A percentile compares a stretch with the other conserved stretches of the same genome.
Conservation (phyloP, 2,888 invertebrate genomes). For the Piscicola geometra region DNA sequence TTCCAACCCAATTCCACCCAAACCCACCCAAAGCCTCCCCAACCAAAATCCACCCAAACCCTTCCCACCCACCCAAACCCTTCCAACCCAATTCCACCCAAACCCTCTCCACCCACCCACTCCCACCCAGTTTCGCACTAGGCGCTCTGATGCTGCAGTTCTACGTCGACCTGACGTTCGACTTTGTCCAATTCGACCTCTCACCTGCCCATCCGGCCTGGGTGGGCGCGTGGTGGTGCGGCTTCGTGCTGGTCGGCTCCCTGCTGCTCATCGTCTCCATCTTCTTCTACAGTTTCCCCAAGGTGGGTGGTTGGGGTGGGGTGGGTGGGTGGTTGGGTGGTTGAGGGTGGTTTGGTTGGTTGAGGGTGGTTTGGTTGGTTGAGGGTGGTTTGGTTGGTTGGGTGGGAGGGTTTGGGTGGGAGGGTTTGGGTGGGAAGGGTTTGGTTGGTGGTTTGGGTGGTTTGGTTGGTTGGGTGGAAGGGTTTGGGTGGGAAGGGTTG, state of each 20-base stretch:
- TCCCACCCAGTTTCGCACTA: conserved; percentile 73
- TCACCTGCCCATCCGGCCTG: conserved; percentile 58
- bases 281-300: conserved; percentile 89
- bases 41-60: neutral
- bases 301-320: conserved; percentile 53
- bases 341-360: neutral
- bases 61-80: no score
- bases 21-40: no score
- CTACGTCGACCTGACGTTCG: conserved; percentile 77
- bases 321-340: neutral
- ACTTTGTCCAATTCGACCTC: conserved; percentile 45
- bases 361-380: neutral
- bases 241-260: conserved; percentile 83
- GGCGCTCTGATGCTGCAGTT: conserved; percentile 85
- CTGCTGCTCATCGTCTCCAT: conserved; percentile 77
- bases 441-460: neutral
- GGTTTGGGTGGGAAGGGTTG: neutral
- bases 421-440: neutral
- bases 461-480: neutral
- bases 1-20: neutral
- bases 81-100: neutral
- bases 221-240: conserved; percentile 60
- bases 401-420: neutral
- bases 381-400: neutral
- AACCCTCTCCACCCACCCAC: conserved; percentile 42